Percentiles rank a stretch among this genome's conserved stretches.
Evolutionary conservation across 1,140 invertebrate species (phyloP).

Genomic region (Chironomus tepperi): DNA sequence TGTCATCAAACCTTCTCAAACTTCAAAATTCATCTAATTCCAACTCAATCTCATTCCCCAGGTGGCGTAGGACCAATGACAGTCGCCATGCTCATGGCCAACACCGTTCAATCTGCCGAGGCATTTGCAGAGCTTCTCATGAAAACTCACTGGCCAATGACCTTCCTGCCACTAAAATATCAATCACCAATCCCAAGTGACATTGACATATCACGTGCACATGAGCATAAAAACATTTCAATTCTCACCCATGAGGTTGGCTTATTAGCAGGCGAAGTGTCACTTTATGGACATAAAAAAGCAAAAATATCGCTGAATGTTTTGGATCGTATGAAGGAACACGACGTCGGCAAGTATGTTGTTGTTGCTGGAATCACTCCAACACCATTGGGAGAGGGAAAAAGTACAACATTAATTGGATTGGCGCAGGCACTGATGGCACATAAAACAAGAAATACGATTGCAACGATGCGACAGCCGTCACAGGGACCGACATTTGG

Average conservation of each 20-base stretch:
- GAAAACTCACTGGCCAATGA: constrained; percentile 54
- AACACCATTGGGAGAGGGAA: constrained; percentile 94
- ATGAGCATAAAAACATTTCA: constrained; percentile 77
- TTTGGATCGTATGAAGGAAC: constrained; percentile 61
- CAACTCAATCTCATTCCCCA: not conserved
- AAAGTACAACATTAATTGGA: constrained; percentile 93
- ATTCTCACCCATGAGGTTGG: constrained; percentile 79
- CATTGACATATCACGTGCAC: constrained; percentile 78
- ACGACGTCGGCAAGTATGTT: constrained; percentile 81
- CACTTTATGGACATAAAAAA: constrained; percentile 87
- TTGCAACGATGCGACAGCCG: constrained; percentile 95
- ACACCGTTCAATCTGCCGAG: constrained; percentile 80
- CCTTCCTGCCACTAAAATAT: constrained; percentile 49
- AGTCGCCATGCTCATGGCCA: constrained; percentile 95
- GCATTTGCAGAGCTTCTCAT: constrained; percentile 48
- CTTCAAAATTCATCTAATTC: not conserved
- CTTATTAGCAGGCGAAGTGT: constrained; percentile 69
- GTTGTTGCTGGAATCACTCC: constrained; percentile 96
- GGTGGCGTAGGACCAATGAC: constrained; percentile 97
- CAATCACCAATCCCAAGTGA: constrained; percentile 70
- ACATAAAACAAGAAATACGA: constrained; percentile 75
- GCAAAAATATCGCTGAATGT: constrained; percentile 87
- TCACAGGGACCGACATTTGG: constrained; percentile 98
- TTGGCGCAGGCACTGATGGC: constrained; percentile 85
- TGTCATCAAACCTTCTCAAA: not conserved